Conservation (phyloP, 2,888 invertebrate species). For the Dichetophora obliterata region DNA sequence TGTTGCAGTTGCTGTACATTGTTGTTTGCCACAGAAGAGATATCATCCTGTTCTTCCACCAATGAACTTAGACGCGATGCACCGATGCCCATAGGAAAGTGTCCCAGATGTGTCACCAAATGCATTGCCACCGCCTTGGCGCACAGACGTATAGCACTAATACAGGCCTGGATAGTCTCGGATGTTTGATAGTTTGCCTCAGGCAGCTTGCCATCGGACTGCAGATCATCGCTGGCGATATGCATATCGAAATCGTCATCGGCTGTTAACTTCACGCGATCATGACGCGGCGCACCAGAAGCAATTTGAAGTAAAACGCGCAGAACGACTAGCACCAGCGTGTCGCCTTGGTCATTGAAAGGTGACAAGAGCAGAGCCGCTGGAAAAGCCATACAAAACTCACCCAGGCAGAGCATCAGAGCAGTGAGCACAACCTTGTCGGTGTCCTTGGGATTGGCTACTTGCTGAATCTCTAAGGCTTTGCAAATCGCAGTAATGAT, state of each 20-base stretch:
- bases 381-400: conserved; percentile 92
- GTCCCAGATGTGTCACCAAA: conserved; percentile 91
- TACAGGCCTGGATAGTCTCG: conserved; percentile 71
- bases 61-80: conserved; percentile 90
- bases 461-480: conserved; percentile 68
- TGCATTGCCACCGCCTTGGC: conserved; percentile 79
- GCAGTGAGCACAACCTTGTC: conserved; percentile 72
- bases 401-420: conserved; percentile 88
- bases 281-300: conserved; percentile 64
- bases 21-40: conserved; percentile 56
- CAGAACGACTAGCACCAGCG: conserved; percentile 78
- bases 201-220: conserved; percentile 60
- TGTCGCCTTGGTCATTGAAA: conserved; percentile 64
- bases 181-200: conserved; percentile 67
- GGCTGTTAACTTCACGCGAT: conserved; percentile 64
- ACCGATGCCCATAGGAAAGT: conserved; percentile 93
- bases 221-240: conserved; percentile 66
- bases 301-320: conserved; percentile 73
- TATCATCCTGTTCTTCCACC: conserved; percentile 94
- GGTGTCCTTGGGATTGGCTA: conserved; percentile 65
- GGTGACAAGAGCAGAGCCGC: conserved; percentile 74
- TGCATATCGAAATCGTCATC: conserved; percentile 70
- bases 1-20: conserved; percentile 40
- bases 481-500: conserved; percentile 67
- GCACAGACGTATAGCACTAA: conserved; percentile 73